Evolutionary conservation across 2,888 invertebrate species (phyloP).

Genomic region (Pachydiplax longipennis): DNA sequence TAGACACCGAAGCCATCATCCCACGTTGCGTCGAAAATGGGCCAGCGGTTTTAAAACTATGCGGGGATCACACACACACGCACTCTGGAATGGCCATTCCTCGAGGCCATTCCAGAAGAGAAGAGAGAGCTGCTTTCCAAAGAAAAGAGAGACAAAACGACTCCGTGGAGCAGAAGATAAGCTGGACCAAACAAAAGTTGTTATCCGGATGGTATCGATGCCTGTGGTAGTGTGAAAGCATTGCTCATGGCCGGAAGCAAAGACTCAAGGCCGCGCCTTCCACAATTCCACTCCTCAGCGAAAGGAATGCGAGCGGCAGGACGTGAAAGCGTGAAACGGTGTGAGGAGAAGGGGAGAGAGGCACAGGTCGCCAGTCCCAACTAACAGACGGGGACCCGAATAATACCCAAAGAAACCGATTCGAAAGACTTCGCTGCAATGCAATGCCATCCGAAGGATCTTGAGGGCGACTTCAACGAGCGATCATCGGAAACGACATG

Average conservation of each 20-base stretch:
- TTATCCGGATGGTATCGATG: not conserved
- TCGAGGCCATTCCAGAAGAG: not conserved
- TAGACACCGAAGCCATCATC: no score
- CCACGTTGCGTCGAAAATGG: no score
- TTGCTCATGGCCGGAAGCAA: not conserved
- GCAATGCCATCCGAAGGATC: no score
- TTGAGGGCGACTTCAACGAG: no score
- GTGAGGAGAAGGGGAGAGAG: not conserved
- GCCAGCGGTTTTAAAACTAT: no score
- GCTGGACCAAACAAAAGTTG: not conserved
- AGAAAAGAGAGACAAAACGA: not conserved
- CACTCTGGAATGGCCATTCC: no score
- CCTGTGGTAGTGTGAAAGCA: not conserved
- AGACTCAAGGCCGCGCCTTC: slow-evolving; percentile 30
- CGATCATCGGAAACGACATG: no score
- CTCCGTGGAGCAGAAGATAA: not conserved
- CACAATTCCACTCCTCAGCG: not conserved
- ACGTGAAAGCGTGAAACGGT: not conserved
- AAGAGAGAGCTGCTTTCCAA: slow-evolving; percentile 1
- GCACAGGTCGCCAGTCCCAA: not conserved
- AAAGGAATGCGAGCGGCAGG: not conserved
- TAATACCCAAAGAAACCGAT: no score
- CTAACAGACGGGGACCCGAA: not conserved
- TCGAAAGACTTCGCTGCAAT: no score
- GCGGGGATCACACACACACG: no score